Percentiles rank a stretch among this genome's conserved stretches.
Conservation (phyloP, 2,888 invertebrate species). For the Xestoiulus laeticollis region DNA sequence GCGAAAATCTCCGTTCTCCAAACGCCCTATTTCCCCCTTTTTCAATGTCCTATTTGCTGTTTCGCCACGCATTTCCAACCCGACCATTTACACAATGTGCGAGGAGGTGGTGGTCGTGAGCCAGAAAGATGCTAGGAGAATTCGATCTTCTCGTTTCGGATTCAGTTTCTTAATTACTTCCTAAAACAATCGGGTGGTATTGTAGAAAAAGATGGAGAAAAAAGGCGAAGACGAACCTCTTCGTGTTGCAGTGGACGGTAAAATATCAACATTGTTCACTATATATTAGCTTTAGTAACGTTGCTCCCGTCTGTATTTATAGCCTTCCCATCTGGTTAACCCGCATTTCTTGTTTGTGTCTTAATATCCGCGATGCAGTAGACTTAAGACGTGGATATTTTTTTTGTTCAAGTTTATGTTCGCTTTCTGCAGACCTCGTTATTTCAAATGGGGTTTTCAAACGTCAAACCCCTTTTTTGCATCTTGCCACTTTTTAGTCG, state of each 20-base stretch:
- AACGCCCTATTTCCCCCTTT: neutral
- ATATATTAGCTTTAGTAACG: neutral
- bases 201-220: neutral
- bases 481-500: no score
- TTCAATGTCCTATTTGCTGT: neutral
- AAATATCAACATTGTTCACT: neutral
- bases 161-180: neutral
- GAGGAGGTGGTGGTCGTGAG: neutral
- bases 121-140: neutral
- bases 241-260: neutral
- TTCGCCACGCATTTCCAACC: neutral
- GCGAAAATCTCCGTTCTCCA: neutral
- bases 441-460: no score
- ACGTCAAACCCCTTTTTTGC: no score
- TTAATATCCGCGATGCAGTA: neutral
- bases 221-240: neutral
- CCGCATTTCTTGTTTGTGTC: neutral
- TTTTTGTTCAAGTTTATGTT: neutral
- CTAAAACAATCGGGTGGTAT: neutral
- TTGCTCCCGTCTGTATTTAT: slow-evolving; percentile 1
- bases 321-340: neutral
- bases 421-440: no score
- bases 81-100: neutral
- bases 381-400: neutral
- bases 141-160: neutral